Percentiles rank a stretch among this genome's conserved stretches.
Conservation (phyloP, 2,888 invertebrate species). For the Polydrusus pterygomalis region DNA sequence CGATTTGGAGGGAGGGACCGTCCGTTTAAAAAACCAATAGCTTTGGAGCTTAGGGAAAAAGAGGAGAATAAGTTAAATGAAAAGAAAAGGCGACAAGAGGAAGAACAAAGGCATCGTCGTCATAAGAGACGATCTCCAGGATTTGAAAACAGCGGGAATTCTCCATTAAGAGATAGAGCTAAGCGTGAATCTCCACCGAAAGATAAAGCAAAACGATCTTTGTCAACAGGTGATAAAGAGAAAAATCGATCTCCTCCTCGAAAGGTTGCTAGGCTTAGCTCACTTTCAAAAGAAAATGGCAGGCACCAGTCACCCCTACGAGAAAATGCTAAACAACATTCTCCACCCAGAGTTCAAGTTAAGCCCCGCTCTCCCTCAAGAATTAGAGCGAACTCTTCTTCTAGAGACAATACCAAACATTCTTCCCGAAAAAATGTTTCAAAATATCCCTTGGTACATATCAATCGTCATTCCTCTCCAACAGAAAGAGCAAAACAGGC, state of each 20-base stretch:
- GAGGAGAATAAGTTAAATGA: conserved; percentile 56
- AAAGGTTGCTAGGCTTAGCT: conserved; percentile 8
- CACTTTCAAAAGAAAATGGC: not conserved
- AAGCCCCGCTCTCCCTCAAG: conserved; percentile 1
- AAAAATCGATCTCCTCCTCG: not conserved
- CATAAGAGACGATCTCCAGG: conserved; percentile 25
- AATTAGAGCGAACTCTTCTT: not conserved
- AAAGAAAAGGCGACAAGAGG: conserved; percentile 36
- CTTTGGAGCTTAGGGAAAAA: conserved; percentile 66
- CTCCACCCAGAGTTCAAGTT: conserved; percentile 2
- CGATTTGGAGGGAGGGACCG: conserved; percentile 88
- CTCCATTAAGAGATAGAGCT: conserved; percentile 7
- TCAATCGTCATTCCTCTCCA: not conserved
- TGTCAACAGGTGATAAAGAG: not conserved
- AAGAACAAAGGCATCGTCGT: conserved; percentile 34
- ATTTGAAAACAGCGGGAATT: conserved; percentile 9
- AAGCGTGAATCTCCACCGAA: conserved; percentile 6
- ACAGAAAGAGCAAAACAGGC: not conserved
- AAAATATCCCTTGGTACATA: not conserved
- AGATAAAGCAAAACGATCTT: not conserved
- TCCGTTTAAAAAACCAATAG: conserved; percentile 82
- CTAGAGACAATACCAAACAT: conserved; percentile 9
- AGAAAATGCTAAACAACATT: not conserved
- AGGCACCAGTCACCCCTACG: conserved; percentile 17
- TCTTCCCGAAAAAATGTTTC: not conserved